Evolutionary conservation across 2,888 invertebrate species (phyloP), one percentile per base, ranked within the genome.

Genomic region (Alloplasta piceator): DNA sequence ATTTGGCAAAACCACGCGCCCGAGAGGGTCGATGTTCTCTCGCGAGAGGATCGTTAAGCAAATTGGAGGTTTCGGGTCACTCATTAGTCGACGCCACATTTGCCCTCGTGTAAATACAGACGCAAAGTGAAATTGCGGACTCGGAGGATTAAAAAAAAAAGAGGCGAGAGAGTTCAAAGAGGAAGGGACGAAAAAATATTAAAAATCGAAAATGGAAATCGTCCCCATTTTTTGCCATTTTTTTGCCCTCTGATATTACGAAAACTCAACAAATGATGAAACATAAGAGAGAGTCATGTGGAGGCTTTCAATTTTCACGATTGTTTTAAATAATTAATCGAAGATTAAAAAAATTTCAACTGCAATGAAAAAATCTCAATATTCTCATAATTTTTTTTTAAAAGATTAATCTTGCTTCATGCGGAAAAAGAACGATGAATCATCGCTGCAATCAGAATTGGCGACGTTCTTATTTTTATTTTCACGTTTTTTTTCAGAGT

Each of bases 41-140:
- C 12, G 72, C 26, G 55, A 14, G 72, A 80, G 55, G 50, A 64
- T 85, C 83, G 82, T 89, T 86, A 83, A 86, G 74, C 76, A 87
- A 87, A 87, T 89, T 86, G 82, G 80, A 81, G 81, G 83, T 78
- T 84, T 81, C 66, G 73, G 68, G 67, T 68, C 81, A 74, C 77
- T 82, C 75, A 80, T 83, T 84, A 83, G 63, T 76, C 68, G 68
- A 68, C 58, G 70, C 80, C 46, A 6, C 6, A 10, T 38, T 0
- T 50, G 52, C 52, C 38, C 16, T 14, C 38, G 5, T 52, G 6
- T 52, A 14, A 55, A 71, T 55, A n/a, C 16, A 38, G 12, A 52
- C 7, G 50, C 41, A 16, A 60, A 46, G 26, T 38, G 46, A 26
- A 66, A 52, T 66, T 72, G 55, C 55, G 26, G 41, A 36, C 48